A percentile compares a stretch with the other conserved stretches of the same genome.
These are phyloP conservation scores for Etheostoma nigrum DNA, from an alignment of 2,797 vertebrate genomes.

Conservation along the genomic window DNA sequence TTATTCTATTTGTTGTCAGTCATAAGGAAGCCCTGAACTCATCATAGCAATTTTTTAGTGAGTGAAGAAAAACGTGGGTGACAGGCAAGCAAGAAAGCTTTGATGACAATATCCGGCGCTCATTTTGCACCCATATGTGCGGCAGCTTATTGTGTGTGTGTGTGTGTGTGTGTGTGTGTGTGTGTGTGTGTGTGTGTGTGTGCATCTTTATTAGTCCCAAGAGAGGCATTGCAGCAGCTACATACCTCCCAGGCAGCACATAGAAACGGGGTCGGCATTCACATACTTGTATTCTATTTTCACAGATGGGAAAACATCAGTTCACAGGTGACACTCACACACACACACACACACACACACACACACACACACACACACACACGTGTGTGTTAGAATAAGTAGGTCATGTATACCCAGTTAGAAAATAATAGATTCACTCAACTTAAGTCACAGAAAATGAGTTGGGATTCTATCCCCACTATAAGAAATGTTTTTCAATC, in stretches of 20 bases:
- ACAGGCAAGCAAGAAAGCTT: constrained; percentile 55
- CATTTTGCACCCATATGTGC: constrained; percentile 20
- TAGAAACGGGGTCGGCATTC: constrained; percentile 67
- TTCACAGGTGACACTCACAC: constrained; percentile 62
- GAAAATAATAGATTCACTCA: constrained; percentile 80
- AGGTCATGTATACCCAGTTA: constrained; percentile 82
- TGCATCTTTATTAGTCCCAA: constrained; percentile 58
- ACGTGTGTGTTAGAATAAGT: constrained; percentile 58
- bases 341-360: neutral
- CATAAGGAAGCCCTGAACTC: constrained; percentile 43
- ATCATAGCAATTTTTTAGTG: constrained; percentile 41
- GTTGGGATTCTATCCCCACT: constrained; percentile 45
- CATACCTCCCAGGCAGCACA: constrained; percentile 58
- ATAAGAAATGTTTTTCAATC: constrained; percentile 69
- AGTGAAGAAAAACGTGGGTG: constrained; percentile 58
- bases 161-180: constrained; percentile 19
- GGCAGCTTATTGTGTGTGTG: constrained; percentile 1
- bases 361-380: no score
- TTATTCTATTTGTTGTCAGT: constrained; percentile 28
- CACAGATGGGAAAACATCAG: constrained; percentile 64
- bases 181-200: constrained; percentile 10
- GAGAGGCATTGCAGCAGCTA: constrained; percentile 61
- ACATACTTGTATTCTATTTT: constrained; percentile 68
- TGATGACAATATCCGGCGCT: constrained; percentile 55
- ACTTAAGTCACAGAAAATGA: constrained; percentile 73